Evolutionary conservation across 2,888 invertebrate species (phyloP).

Genomic region (Rhogogaster chlorosoma): DNA sequence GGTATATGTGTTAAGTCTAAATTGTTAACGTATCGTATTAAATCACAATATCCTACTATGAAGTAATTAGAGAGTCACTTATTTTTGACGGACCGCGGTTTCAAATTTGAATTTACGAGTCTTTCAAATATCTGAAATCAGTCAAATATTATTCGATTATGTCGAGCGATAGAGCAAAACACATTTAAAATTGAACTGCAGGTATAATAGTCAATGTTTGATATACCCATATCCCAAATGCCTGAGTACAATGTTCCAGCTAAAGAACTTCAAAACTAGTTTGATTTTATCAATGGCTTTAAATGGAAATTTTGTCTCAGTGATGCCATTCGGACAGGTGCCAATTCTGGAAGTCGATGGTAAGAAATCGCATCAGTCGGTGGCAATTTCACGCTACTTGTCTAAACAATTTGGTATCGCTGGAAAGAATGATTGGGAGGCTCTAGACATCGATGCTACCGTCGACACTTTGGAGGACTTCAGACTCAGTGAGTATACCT

Average conservation of each 20-base stretch:
- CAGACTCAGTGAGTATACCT: constrained; percentile 79
- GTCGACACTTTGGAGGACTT: constrained; percentile 83
- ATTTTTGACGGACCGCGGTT: too few relatives aligned
- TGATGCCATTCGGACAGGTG: constrained; percentile 83
- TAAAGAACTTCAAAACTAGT: neutral
- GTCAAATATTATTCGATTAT: too few relatives aligned
- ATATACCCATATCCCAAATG: neutral
- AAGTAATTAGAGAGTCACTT: too few relatives aligned
- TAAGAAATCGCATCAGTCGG: constrained; percentile 81
- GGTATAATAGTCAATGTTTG: neutral
- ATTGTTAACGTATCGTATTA: too few relatives aligned
- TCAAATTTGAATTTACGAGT: too few relatives aligned
- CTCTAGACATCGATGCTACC: constrained; percentile 82
- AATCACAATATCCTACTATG: too few relatives aligned
- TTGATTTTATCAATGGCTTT: neutral
- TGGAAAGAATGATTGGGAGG: constrained; percentile 81
- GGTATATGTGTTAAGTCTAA: too few relatives aligned
- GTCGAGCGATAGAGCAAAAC: too few relatives aligned
- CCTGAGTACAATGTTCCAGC: neutral
- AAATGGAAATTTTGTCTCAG: constrained; percentile 68
- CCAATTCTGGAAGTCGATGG: constrained; percentile 84
- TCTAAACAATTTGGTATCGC: constrained; percentile 81
- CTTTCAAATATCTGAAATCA: too few relatives aligned
- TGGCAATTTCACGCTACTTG: constrained; percentile 82
- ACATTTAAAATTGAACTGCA: neutral